Evolutionary conservation across 2,888 invertebrate genomes (phyloP), one percentile per base, ranked within the genome.

Genomic region (Ferdinandea cuprea): DNA sequence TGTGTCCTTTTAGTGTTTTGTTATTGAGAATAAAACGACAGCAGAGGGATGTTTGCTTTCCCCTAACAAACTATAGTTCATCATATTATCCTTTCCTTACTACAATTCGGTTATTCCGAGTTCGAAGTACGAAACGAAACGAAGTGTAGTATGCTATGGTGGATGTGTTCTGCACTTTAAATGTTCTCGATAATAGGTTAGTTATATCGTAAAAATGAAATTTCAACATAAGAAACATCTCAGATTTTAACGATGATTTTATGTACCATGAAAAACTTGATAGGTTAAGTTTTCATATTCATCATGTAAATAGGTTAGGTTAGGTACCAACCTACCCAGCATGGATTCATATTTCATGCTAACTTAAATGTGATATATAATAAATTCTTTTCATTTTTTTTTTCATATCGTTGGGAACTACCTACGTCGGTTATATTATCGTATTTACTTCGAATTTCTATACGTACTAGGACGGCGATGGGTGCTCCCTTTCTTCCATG

Each of bases 1-100:
- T 83, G 83, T 63, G 72, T 68, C 78, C 83, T 78, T 83, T 78
- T 83, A 83, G 83, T 83, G 78, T 78, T 78, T 78, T 78, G 78
- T 78, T 81, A 81, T 81, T 72, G 81, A 77, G 71, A 81, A 77
- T 65, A 68, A 77, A 83, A 83, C 15, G 77, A 46, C 69, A 15
- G 9, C 19, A 37, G n/a, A n/a, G 21, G 13, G 37, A 9, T n/a
- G 9, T 5, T 7, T 28, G 9, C 40, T 52, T 19, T 13, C n/a
- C n/a, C 19, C 30, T 54, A 44, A 71, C 58, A 66, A 58, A 48
- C 46, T 65, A n/a, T n/a, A 66, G 73, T 65, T 58, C 58, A 19
- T 21, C n/a, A n/a, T n/a, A n/a, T n/a, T n/a, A 76, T 71, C 52
- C 15, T 21, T 58, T 77, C 25, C 40, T 65, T 54, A 61, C 59